These are phyloP conservation scores for Sarcophaga peregrina DNA, from an alignment of 1,140 invertebrate species.

Conservation along the genomic window DNA sequence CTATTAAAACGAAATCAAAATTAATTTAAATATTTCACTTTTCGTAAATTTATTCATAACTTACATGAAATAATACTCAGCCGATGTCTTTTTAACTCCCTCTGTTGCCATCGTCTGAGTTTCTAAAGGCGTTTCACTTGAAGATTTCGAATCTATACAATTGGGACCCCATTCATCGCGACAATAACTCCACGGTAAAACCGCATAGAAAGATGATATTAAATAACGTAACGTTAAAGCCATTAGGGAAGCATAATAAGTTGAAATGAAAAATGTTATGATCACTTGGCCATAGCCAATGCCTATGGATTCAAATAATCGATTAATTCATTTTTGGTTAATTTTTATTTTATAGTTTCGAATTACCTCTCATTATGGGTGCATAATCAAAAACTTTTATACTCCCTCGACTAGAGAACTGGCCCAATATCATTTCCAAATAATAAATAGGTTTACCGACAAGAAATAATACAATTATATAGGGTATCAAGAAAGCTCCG, in stretches of 20 bases:
- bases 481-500: constrained; percentile 80
- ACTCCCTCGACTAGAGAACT: constrained; percentile 79
- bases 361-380: constrained; percentile 75
- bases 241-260: constrained; percentile 83
- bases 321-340: neutral
- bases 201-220: constrained; percentile 70
- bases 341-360: constrained; percentile 25
- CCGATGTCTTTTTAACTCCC: constrained; percentile 67
- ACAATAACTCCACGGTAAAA: constrained; percentile 75
- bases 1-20: constrained; percentile 63
- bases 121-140: neutral
- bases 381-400: constrained; percentile 73
- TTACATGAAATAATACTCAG: constrained; percentile 73
- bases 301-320: constrained; percentile 67
- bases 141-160: constrained; percentile 54
- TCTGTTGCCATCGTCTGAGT: neutral
- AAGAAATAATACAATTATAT: constrained; percentile 82
- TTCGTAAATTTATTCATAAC: constrained; percentile 48
- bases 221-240: constrained; percentile 79
- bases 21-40: neutral
- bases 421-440: constrained; percentile 84
- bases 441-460: constrained; percentile 91
- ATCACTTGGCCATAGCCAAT: constrained; percentile 82
- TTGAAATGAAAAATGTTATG: constrained; percentile 74
- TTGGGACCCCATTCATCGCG: constrained; percentile 69